phyloP scores from a whole-genome alignment of 2,797 vertebrate genomes.

The Mus caroli region DNA sequence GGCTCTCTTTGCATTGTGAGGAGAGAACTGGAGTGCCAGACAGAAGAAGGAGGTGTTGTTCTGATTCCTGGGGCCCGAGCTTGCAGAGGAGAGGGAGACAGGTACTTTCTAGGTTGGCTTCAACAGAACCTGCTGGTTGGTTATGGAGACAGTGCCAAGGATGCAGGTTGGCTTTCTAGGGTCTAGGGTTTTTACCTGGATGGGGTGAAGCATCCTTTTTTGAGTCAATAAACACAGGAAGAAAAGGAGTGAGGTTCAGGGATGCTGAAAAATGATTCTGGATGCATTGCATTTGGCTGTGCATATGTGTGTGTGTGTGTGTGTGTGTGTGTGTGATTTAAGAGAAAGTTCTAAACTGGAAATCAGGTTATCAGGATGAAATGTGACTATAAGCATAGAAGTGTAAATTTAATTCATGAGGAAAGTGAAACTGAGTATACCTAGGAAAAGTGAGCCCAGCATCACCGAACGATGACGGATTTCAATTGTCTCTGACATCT shows the following conservation, averaged over 20 bases:
- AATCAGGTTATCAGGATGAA: not conserved
- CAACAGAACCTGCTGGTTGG: not conserved
- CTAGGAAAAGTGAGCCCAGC: not conserved
- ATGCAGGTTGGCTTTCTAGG: not conserved
- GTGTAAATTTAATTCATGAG: not conserved
- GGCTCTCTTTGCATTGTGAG: not conserved
- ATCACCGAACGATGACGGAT: not conserved
- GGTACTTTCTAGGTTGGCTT: not conserved
- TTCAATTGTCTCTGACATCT: not conserved
- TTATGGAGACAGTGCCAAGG: not conserved
- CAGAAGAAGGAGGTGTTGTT: not conserved
- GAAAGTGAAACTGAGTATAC: conserved; percentile 33
- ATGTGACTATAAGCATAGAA: not conserved
- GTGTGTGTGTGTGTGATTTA: not conserved
- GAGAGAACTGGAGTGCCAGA: not conserved
- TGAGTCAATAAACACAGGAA: not conserved
- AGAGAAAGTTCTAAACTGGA: conserved; percentile 18
- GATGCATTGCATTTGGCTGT: not conserved
- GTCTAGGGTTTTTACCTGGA: not conserved
- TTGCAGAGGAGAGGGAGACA: not conserved
- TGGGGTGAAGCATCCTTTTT: not conserved
- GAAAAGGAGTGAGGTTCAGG: not conserved
- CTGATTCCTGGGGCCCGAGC: not conserved
- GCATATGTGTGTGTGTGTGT: not conserved
- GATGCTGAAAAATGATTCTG: not conserved